Percentiles rank a stretch among this genome's conserved stretches.
Evolutionary conservation across 2,888 invertebrate species (phyloP).

Genomic region (Thereva nobilitata): DNA sequence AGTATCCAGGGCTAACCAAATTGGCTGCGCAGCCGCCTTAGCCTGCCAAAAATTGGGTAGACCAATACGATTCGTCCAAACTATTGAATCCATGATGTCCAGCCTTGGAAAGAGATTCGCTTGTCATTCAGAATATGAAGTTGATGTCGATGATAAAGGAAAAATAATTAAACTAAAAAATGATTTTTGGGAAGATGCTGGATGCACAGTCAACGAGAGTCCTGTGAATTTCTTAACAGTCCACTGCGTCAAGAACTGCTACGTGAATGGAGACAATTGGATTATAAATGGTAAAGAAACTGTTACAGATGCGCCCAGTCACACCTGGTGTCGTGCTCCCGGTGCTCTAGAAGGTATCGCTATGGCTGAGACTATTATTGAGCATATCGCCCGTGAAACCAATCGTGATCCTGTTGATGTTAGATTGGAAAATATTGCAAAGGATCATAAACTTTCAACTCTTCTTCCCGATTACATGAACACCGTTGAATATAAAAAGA

Average conservation of each 20-base stretch:
- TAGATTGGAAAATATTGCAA: constrained; percentile 61
- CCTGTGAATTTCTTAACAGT: constrained; percentile 50
- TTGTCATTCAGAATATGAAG: constrained; percentile 67
- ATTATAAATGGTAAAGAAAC: constrained; percentile 68
- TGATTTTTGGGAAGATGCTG: constrained; percentile 62
- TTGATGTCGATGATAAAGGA: constrained; percentile 66
- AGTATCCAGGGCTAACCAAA: constrained; percentile 63
- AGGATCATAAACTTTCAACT: constrained; percentile 34
- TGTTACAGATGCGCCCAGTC: constrained; percentile 55
- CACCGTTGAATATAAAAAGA: constrained; percentile 59
- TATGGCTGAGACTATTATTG: constrained; percentile 68
- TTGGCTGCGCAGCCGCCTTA: constrained; percentile 67
- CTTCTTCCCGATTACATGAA: constrained; percentile 37
- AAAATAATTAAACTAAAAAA: constrained; percentile 69
- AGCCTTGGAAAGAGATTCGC: constrained; percentile 70
- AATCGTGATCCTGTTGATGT: constrained; percentile 65
- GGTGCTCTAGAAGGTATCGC: constrained; percentile 64
- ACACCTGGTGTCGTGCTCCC: constrained; percentile 46
- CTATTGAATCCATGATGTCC: constrained; percentile 74
- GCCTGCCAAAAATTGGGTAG: constrained; percentile 63
- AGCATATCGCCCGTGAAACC: constrained; percentile 64
- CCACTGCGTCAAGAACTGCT: constrained; percentile 60
- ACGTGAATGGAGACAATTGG: constrained; percentile 62
- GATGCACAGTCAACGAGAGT: constrained; percentile 58
- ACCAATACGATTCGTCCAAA: constrained; percentile 73